Conservation (phyloP, 2,888 invertebrate species). For the Limnephilus lunatus region DNA sequence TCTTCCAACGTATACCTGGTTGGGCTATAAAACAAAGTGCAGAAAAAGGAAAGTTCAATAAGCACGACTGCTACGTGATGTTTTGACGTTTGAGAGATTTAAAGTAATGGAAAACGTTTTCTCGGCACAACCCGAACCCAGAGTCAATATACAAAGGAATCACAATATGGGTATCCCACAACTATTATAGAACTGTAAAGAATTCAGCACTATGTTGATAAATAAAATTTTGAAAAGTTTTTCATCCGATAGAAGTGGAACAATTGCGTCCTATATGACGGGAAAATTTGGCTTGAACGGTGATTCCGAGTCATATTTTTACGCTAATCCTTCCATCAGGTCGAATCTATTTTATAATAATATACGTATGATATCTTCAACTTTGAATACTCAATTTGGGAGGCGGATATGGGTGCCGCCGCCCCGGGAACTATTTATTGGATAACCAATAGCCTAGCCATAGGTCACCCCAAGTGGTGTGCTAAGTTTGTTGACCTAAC, state of each 20-base stretch:
- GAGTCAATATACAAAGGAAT: constrained; percentile 28
- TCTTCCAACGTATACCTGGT: not conserved
- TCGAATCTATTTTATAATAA: no score
- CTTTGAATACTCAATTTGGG: no score
- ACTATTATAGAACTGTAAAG: not conserved
- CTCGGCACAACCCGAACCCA: constrained; percentile 1
- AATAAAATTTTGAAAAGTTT: not conserved
- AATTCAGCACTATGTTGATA: not conserved
- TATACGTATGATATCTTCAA: no score
- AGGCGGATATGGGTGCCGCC: no score
- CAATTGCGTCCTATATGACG: no score
- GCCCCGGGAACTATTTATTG: no score
- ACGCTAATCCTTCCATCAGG: no score
- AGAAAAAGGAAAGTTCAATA: not conserved
- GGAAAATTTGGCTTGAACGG: no score
- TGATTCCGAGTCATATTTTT: no score
- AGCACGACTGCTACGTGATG: constrained; percentile 49
- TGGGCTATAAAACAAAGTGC: not conserved
- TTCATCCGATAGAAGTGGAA: not conserved
- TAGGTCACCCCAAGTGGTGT: no score
- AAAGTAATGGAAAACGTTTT: constrained; percentile 58
- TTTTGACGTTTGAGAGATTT: constrained; percentile 51
- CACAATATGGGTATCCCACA: not conserved
- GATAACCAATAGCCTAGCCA: no score
- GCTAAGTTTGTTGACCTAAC: no score